Percentiles rank a stretch among this genome's conserved stretches.
These are phyloP conservation scores for Syrrhaptes paradoxus DNA, from an alignment of 2,113 vertebrate genomes.

Conservation along the genomic window DNA sequence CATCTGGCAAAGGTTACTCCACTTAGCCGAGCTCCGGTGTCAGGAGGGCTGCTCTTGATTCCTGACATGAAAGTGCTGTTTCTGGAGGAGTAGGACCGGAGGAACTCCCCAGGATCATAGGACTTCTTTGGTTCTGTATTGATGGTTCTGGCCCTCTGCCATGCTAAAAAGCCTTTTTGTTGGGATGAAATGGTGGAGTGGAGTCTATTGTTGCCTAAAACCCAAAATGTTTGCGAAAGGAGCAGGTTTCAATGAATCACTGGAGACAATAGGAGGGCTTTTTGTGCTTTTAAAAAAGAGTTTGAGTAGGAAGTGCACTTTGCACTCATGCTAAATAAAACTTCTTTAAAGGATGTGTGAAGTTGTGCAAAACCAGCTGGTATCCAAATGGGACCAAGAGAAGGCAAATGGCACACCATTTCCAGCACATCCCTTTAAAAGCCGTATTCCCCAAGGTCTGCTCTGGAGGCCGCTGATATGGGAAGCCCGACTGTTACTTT, in stretches of 20 bases:
- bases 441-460: neutral
- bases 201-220: neutral
- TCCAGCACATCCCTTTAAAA: constrained; percentile 22
- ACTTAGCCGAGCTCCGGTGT: neutral
- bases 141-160: constrained; percentile 15
- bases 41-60: neutral
- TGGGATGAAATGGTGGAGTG: neutral
- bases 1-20: neutral
- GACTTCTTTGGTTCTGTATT: neutral
- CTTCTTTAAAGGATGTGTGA: constrained; percentile 55
- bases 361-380: constrained; percentile 48
- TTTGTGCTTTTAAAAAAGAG: constrained; percentile 53
- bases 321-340: constrained; percentile 61
- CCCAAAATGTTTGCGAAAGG: neutral
- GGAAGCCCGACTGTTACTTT: neutral
- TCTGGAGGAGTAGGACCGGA: neutral
- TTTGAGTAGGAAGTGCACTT: constrained; percentile 62
- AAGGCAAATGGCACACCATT: neutral
- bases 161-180: constrained; percentile 14
- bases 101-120: neutral
- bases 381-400: constrained; percentile 40
- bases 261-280: constrained; percentile 10
- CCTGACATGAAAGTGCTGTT: neutral
- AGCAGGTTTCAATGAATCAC: neutral
- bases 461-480: neutral